A percentile compares a stretch with the other conserved stretches of the same genome.
Evolutionary conservation across 2,797 vertebrate species (phyloP).

Genomic region (Cichlasoma orientale): DNA sequence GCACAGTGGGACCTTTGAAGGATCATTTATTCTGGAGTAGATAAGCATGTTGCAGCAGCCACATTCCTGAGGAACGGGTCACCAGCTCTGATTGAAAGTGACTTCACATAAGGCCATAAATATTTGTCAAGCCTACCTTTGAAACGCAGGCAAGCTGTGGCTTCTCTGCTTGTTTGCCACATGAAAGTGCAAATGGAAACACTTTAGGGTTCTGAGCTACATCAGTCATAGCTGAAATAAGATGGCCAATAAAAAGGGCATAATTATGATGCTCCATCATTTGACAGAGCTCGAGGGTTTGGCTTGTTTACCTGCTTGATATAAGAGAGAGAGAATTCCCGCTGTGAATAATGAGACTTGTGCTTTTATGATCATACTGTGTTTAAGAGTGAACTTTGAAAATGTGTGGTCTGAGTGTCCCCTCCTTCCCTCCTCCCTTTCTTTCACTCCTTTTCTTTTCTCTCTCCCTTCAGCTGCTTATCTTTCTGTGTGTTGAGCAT

Average conservation of each 20-base stretch:
- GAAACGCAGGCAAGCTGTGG: constrained; percentile 76
- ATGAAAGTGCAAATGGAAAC: constrained; percentile 86
- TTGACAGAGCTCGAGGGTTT: constrained; percentile 79
- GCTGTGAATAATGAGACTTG: constrained; percentile 81
- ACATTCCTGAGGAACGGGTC: constrained; percentile 77
- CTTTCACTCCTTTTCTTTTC: neutral
- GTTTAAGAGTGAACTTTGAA: constrained; percentile 80
- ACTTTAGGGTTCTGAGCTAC: constrained; percentile 81
- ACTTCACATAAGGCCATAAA: constrained; percentile 80
- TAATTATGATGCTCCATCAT: constrained; percentile 85
- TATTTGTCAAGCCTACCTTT: constrained; percentile 86
- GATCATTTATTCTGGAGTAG: constrained; percentile 80
- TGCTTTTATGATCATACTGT: constrained; percentile 75
- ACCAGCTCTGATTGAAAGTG: constrained; percentile 80
- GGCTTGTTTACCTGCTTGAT: constrained; percentile 70
- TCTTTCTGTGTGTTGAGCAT: constrained; percentile 61
- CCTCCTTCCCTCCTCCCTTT: constrained; percentile 44
- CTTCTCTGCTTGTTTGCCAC: constrained; percentile 76
- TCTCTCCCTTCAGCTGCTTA: constrained; percentile 66
- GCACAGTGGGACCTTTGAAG: constrained; percentile 70
- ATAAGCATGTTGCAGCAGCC: constrained; percentile 76
- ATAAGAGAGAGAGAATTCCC: constrained; percentile 63
- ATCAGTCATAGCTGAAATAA: constrained; percentile 85
- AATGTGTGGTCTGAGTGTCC: constrained; percentile 82
- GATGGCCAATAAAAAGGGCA: constrained; percentile 84